Evolutionary conservation across 2,113 vertebrate species (phyloP).

Genomic region (Acanthochromis polyacanthus): DNA sequence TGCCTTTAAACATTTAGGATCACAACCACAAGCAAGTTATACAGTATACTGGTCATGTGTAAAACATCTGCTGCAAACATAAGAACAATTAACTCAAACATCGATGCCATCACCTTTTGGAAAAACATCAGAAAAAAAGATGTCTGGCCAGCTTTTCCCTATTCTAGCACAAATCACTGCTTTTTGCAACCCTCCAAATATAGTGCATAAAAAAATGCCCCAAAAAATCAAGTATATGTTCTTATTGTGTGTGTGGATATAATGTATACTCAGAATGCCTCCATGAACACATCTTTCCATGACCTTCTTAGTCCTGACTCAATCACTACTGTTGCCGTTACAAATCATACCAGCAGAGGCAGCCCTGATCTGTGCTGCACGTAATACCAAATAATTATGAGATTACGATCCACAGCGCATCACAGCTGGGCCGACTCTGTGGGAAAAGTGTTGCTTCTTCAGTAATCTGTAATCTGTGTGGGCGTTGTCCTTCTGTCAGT

Average conservation of each 20-base stretch:
- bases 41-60: conserved; percentile 8
- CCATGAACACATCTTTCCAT: background rate
- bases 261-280: conserved; percentile 6
- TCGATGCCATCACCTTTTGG: background rate
- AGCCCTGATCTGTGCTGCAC: conserved; percentile 33
- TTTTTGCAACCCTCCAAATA: background rate
- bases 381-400: conserved; percentile 58
- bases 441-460: conserved; percentile 46
- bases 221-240: background rate
- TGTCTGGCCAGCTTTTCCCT: background rate
- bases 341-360: conserved; percentile 53
- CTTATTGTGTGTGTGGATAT: background rate
- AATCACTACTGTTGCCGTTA: conserved; percentile 10
- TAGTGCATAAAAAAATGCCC: background rate
- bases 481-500: conserved; percentile 45
- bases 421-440: conserved; percentile 52
- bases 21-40: conserved; percentile 31
- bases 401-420: conserved; percentile 64
- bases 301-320: background rate
- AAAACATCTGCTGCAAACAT: conserved; percentile 11
- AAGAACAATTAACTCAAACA: background rate
- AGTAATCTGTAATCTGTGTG: conserved; percentile 72
- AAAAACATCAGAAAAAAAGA: background rate
- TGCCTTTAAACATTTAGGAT: conserved; percentile 33
- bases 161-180: background rate